These are phyloP conservation scores for Orius laevigatus DNA, from an alignment of 1,140 invertebrate species.

Conservation along the genomic window DNA sequence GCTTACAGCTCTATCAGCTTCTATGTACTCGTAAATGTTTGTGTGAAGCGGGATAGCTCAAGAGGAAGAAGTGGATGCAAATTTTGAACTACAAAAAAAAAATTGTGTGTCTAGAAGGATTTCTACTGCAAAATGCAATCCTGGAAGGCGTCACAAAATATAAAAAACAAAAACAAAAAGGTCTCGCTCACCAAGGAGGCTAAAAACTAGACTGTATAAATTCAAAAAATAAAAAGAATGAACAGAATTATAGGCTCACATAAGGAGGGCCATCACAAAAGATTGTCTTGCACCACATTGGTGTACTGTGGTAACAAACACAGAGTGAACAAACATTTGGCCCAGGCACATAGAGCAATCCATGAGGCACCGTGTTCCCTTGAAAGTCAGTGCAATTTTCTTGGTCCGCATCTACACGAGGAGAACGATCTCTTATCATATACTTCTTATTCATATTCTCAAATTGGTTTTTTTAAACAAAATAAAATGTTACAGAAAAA, in stretches of 20 bases:
- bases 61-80: too few relatives aligned
- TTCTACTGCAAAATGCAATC: neutral
- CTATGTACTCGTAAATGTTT: too few relatives aligned
- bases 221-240: neutral
- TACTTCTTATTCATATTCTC: too few relatives aligned
- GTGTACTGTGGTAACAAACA: constrained; percentile 67
- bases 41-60: too few relatives aligned
- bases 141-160: neutral
- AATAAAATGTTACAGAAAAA: too few relatives aligned
- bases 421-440: too few relatives aligned
- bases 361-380: constrained; percentile 54
- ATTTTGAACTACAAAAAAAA: neutral
- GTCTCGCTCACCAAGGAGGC: too few relatives aligned
- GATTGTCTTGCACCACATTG: constrained; percentile 71
- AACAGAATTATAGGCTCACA: constrained; percentile 14
- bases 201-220: too few relatives aligned
- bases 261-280: constrained; percentile 37
- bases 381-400: constrained; percentile 68
- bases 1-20: too few relatives aligned
- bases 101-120: constrained; percentile 1
- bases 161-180: neutral
- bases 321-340: constrained; percentile 71
- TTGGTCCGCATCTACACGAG: constrained; percentile 26
- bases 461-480: too few relatives aligned
- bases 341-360: constrained; percentile 64